Conservation (phyloP, 1,140 invertebrate genomes). For the Rhyacophila brunnea region DNA sequence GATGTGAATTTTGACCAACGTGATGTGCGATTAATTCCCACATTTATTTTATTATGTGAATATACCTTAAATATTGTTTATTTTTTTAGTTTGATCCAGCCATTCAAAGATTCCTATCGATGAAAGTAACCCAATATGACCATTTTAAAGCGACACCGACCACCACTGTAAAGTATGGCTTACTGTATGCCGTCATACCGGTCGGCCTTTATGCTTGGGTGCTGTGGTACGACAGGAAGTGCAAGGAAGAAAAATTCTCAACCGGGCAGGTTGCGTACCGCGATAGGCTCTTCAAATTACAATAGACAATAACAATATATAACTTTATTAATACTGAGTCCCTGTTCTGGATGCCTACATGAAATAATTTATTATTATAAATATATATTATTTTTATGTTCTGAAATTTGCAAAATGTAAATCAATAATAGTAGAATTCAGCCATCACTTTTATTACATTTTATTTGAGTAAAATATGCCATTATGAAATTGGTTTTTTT, state of each 20-base stretch:
- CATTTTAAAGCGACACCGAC: constrained; percentile 66
- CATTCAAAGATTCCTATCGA: constrained; percentile 67
- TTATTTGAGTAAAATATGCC: no score
- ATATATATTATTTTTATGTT: no score
- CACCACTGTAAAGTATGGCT: constrained; percentile 55
- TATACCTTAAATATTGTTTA: constrained; percentile 7
- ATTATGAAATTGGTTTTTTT: no score
- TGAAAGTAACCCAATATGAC: constrained; percentile 63
- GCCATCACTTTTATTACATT: no score
- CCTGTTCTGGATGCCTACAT: no score
- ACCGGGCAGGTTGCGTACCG: constrained; percentile 70
- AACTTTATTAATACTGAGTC: no score
- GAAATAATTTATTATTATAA: no score
- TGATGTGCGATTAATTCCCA: no score
- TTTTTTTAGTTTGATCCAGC: constrained; percentile 73
- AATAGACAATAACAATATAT: no score
- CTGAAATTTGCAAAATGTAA: no score
- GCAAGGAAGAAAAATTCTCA: constrained; percentile 58
- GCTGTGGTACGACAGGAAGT: constrained; percentile 55
- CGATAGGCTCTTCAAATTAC: constrained; percentile 64
- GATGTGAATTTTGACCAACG: no score
- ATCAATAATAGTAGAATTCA: no score
- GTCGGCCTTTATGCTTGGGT: constrained; percentile 56
- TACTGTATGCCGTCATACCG: constrained; percentile 58
- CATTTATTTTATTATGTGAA: not conserved